Base-by-base conservation (phyloP, 2,113 vertebrate genomes). In the Oplegnathus fasciatus region DNA sequence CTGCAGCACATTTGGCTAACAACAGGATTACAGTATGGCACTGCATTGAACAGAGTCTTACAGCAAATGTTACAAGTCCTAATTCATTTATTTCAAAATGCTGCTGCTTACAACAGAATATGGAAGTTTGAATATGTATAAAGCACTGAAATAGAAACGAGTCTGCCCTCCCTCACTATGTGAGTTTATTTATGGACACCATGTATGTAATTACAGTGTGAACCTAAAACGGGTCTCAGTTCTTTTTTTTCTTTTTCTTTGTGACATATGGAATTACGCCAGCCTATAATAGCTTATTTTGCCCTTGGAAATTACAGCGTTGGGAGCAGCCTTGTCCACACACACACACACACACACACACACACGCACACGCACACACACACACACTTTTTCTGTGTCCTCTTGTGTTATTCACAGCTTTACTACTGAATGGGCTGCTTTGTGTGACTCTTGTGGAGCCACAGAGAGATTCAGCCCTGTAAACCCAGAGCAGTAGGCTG, bases 221-320 rank as follows among this genome's bases (percentile, higher is more conserved):
- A 67, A 86, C 80, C 86, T 86, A 80, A 89, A 92, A 83, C 58
- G 10, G 84, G 85, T 24, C 87, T 85, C 57, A 18, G 48, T 86
- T 82, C 79, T 88, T 87, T 75, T 86, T 92, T 75, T 78, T 89
- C 54, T 80, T 90, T 81, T 85, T 86, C 52, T 89, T 88, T 91
- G 74, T 83, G 81, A 92, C 89, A 68, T 78, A 90, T 93, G 89
- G 90, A 91, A 85, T 82, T 81, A 86, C 85, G 85, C 87, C 88
- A 90, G 68, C 78, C 84, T 94, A 74, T 93, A 93, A 92, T 86
- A 78, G 85, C 69, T 86, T 84, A 85, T 92, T 94, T 93, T 87
- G 76, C 83, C 42, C 76, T 87, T 75, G 88, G 87, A 95, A 95
- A 95, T 95, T 92, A 92, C 92, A 95, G 92, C 90, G 88, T 88